Evolutionary conservation across 2,888 invertebrate species (phyloP).

Genomic region (Erebia palarica): DNA sequence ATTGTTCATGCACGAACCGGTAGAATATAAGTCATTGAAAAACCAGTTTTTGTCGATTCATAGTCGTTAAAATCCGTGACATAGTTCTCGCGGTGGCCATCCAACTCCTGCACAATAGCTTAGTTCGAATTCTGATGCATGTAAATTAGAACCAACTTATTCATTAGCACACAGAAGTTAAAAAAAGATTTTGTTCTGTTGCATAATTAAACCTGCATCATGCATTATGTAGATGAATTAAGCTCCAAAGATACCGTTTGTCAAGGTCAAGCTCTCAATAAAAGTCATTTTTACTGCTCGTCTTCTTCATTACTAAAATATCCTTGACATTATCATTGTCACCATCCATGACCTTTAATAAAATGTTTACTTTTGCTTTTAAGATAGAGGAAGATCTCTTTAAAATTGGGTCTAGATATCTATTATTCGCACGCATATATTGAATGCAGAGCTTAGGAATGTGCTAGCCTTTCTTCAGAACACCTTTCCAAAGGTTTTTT

Average conservation of each 20-base stretch:
- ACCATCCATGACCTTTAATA: background rate
- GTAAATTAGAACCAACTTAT: background rate
- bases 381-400: no score
- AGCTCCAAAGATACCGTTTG: slow-evolving; percentile 2
- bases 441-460: no score
- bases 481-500: no score
- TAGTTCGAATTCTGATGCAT: background rate
- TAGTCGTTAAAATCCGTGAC: slow-evolving; percentile 5
- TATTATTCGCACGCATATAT: no score
- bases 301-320: background rate
- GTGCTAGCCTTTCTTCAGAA: no score
- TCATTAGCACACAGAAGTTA: background rate
- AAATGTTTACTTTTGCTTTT: no score
- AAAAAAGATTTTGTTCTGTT: background rate
- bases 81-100: slow-evolving; percentile 3
- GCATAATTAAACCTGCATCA: slow-evolving; percentile 7
- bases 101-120: background rate
- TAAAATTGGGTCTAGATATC: no score
- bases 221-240: background rate
- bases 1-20: background rate
- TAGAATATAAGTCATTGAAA: background rate
- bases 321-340: background rate
- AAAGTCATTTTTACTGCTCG: background rate
- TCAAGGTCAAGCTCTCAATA: slow-evolving; percentile 1
- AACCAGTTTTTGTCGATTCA: background rate